phyloP scores from a whole-genome alignment of 1,140 invertebrate species.

The Tetramorium parvispinum region DNA sequence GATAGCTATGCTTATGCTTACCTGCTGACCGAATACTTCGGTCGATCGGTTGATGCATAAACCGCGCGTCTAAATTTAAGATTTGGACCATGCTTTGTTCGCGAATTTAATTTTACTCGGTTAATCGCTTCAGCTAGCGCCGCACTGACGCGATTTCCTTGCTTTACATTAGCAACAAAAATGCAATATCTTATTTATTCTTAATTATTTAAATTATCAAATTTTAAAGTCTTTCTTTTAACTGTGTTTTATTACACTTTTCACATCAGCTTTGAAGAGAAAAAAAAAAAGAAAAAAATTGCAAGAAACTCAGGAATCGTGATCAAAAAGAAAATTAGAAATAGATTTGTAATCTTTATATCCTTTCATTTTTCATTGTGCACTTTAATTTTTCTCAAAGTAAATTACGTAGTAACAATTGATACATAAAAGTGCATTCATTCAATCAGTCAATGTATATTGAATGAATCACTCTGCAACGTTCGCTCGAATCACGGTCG shows the following conservation, averaged over 20 bases:
- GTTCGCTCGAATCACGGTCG: not conserved
- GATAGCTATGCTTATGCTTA: not conserved
- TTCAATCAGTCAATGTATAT: not conserved
- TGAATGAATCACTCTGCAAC: not conserved
- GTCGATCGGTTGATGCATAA: conserved; percentile 4
- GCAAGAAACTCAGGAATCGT: not conserved
- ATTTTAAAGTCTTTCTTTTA: not conserved
- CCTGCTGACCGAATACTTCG: not conserved
- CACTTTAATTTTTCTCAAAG: not conserved
- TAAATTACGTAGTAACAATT: not conserved
- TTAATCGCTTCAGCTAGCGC: not conserved
- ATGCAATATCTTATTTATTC: not conserved
- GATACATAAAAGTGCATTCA: conserved; percentile 19
- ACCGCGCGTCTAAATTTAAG: conserved; percentile 43
- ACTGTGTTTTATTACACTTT: not conserved
- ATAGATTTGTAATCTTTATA: not conserved
- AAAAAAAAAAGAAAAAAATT: not conserved
- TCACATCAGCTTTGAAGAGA: not conserved
- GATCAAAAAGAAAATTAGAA: not conserved
- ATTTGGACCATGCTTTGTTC: conserved; percentile 34
- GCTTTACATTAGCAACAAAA: not conserved
- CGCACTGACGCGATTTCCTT: not conserved
- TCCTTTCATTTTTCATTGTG: not conserved
- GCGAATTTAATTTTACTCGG: conserved; percentile 42
- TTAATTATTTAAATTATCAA: not conserved